phyloP scores from a whole-genome alignment of 2,888 invertebrate genomes.

The Chaetogeoica ovagalla region DNA sequence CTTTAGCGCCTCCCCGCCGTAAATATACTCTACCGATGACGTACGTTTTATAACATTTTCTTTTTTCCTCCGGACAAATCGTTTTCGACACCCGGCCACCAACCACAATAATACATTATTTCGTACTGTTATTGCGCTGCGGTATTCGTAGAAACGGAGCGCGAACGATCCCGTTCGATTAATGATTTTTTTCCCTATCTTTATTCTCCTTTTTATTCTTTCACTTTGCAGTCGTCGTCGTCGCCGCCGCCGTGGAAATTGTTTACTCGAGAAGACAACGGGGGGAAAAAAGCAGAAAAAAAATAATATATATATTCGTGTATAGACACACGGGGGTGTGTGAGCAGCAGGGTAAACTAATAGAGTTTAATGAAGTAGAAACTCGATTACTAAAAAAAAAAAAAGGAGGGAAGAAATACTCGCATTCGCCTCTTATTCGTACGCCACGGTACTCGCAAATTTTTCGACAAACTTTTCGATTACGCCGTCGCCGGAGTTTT shows the following conservation, averaged over 20 bases:
- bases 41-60: too few species aligned
- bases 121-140: too few species aligned
- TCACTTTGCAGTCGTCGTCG: too few species aligned
- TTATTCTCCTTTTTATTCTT: neutral
- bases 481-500: conserved; percentile 14
- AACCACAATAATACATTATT: too few species aligned
- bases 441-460: neutral
- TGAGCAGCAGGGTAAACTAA: conserved; percentile 4
- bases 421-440: conserved; percentile 1
- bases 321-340: neutral
- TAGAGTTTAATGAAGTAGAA: conserved; percentile 44
- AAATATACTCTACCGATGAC: too few species aligned
- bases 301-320: too few species aligned
- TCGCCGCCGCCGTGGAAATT: neutral
- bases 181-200: neutral
- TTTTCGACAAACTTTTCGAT: conserved; percentile 40
- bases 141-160: too few species aligned
- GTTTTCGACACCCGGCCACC: too few species aligned
- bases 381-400: conserved; percentile 34
- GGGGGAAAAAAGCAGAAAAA: too few species aligned
- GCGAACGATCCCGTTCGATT: too few species aligned
- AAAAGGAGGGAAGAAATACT: neutral
- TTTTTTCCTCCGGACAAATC: too few species aligned
- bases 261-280: neutral
- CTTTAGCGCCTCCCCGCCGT: too few species aligned